Base-by-base conservation (phyloP, 2,113 vertebrate species). In the Indri indri region DNA sequence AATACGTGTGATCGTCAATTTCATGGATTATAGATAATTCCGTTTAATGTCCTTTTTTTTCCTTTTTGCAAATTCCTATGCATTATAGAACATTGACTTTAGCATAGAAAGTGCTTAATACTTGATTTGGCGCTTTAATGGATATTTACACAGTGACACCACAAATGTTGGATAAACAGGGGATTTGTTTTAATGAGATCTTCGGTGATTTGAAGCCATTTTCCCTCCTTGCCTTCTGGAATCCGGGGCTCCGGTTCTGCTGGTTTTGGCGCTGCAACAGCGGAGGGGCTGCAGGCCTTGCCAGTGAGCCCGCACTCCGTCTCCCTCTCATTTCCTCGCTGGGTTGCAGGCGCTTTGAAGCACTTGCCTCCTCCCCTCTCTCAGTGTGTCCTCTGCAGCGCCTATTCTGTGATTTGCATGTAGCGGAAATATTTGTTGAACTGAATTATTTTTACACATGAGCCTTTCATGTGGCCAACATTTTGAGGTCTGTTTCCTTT, bases 91-190 rank as follows among this genome's bases (percentile, higher is more conserved):
- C 52, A 77, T 89, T 66, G 73, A 66, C 93, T 91, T 86, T 54
- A 74, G 82, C 34, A 32, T 83, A 85, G 54, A 94, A 85, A 68
- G 85, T 68, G 59, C 85, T 97, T 96, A 90, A 93, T 85, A 70
- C 96, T 97, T 91, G 91, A 96, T 90, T 94, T 94, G 95, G 93
- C 74, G 50, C 82, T 88, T 96, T 90, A 83, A 83, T 97, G 91
- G 94, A 40, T 97, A 90, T 97, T 97, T 95, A 90, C 85, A 59
- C 76, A 81, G 74, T 73, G 91, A 84, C 83, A 95, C 81, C 77
- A 76, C 84, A 88, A 57, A 96, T 96, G 85, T 84, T 95, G 94
- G 88, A 61, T 97, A 92, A 96, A 92, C 90, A 96, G 74, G 92
- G 85, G 70, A 90, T 97, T 96, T 94, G 84, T 83, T 96, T 88